phyloP scores from a whole-genome alignment of 2,888 invertebrate genomes.

The Dryococelus australis region DNA sequence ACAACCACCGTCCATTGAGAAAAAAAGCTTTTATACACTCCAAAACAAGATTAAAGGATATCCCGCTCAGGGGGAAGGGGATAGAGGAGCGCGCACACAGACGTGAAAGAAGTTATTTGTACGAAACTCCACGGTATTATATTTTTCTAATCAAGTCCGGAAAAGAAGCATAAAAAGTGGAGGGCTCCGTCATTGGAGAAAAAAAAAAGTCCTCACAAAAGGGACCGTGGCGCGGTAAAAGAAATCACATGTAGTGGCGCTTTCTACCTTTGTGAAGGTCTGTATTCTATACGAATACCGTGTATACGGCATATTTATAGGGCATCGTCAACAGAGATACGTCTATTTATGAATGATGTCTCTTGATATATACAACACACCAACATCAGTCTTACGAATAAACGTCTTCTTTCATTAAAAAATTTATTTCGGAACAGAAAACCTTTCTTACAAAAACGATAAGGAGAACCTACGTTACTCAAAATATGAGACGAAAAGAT shows the following conservation, averaged over 20 bases:
- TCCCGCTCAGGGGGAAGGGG: background rate
- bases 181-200: background rate
- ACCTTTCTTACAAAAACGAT: no score
- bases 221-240: background rate
- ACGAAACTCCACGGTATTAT: background rate
- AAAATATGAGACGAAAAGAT: no score
- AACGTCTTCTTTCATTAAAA: no score
- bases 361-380: no score
- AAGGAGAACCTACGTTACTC: no score
- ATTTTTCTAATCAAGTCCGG: conserved; percentile 6
- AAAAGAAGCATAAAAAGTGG: background rate
- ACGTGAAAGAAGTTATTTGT: background rate
- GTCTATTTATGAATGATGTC: no score
- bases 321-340: no score
- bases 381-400: no score
- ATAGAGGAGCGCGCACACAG: background rate
- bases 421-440: no score
- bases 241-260: background rate
- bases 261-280: background rate
- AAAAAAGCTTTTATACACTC: conserved; percentile 13
- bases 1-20: background rate
- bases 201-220: background rate
- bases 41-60: conserved; percentile 11
- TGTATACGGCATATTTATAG: background rate
- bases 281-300: background rate